Conservation (phyloP, 2,888 invertebrate species). For the Argynnis bischoffii region DNA sequence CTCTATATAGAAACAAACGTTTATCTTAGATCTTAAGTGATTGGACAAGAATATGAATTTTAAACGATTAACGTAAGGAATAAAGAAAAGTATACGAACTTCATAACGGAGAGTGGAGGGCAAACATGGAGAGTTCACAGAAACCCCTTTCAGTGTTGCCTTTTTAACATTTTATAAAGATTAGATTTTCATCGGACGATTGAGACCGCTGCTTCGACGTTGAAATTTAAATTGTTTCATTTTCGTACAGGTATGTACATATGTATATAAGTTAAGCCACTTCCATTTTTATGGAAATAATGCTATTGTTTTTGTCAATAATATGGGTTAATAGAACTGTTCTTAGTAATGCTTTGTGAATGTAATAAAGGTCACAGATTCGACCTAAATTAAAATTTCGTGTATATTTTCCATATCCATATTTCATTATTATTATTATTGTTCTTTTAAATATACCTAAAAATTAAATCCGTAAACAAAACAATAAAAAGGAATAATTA, state of each 20-base stretch:
- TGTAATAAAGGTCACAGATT: no score
- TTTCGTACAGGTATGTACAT: not conserved
- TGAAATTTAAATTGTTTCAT: slow-evolving; percentile 4
- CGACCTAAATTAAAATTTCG: no score
- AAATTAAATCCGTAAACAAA: no score
- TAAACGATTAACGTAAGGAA: slow-evolving; percentile 75
- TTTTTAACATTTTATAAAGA: slow-evolving; percentile 58
- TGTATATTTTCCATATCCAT: no score
- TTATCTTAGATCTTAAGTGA: slow-evolving; percentile 35
- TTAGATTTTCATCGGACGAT: slow-evolving; percentile 49
- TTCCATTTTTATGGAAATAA: no score
- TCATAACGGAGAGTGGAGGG: slow-evolving; percentile 67
- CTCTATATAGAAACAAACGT: slow-evolving; percentile 24
- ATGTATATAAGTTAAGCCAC: not conserved
- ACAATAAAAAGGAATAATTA: no score
- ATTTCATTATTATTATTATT: no score
- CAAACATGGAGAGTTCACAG: slow-evolving; percentile 56
- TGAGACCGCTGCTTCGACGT: not conserved
- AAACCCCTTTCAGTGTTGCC: slow-evolving; percentile 49
- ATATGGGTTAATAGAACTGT: no score
- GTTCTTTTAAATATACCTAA: no score
- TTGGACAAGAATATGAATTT: slow-evolving; percentile 65
- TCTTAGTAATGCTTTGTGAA: no score
- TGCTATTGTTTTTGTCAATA: no score
- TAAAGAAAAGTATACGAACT: slow-evolving; percentile 61